phyloP scores from a whole-genome alignment of 2,113 vertebrate genomes.

The Glareola pratincola region DNA sequence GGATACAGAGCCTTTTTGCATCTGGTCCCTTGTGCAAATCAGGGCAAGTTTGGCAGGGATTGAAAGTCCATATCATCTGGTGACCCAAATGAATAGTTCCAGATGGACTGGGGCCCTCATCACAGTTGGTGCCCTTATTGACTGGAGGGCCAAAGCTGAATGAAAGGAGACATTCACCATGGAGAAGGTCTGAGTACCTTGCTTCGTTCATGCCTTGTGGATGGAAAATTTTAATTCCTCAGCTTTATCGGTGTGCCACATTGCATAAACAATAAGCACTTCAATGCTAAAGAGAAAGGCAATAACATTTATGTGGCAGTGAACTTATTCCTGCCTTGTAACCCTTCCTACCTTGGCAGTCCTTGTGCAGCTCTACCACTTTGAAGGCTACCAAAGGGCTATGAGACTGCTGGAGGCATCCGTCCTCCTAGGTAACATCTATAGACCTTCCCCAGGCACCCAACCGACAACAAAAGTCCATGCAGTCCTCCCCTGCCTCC shows the following conservation, averaged over 20 bases:
- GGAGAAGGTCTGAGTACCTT: background rate
- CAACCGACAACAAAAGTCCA: background rate
- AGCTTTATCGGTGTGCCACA: background rate
- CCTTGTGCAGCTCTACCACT: background rate
- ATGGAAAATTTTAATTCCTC: slow-evolving; percentile 4
- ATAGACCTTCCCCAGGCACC: background rate
- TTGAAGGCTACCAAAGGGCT: background rate
- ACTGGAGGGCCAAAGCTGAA: background rate
- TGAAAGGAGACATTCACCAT: background rate
- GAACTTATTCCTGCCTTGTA: background rate
- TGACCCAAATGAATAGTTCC: slow-evolving; percentile 57
- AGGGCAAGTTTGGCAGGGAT: slow-evolving; percentile 45
- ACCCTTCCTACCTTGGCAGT: background rate
- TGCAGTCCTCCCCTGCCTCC: fast-evolving
- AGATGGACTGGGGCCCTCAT: slow-evolving; percentile 53
- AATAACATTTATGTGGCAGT: background rate
- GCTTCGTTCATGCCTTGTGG: background rate
- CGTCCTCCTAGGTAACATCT: background rate
- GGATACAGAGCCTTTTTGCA: slow-evolving; percentile 35
- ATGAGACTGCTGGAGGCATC: background rate
- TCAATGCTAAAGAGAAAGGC: background rate
- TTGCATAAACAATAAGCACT: background rate
- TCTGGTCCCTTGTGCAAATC: slow-evolving; percentile 33
- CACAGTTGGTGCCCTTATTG: slow-evolving; percentile 51
- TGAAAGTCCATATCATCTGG: slow-evolving; percentile 56